These are phyloP conservation scores for Drosophila bipectinata DNA, from an alignment of 1,140 invertebrate genomes.

Conservation along the genomic window DNA sequence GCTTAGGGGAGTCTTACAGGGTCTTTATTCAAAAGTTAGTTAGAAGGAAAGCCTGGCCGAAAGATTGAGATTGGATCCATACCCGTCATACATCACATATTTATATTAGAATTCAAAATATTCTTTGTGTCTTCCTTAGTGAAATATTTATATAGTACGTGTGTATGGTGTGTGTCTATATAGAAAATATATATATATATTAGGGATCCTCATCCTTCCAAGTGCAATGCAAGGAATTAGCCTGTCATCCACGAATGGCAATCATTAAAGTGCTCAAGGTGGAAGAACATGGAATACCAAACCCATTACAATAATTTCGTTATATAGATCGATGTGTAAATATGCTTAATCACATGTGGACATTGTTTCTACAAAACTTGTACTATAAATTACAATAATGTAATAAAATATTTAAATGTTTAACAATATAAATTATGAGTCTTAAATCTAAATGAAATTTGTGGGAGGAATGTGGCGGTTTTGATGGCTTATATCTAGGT, in stretches of 20 bases:
- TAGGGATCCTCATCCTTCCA: conserved; percentile 34
- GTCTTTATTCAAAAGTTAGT: conserved; percentile 47
- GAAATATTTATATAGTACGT: conserved; percentile 34
- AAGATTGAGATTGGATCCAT: conserved; percentile 3
- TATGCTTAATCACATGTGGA: conserved; percentile 56
- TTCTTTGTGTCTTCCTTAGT: conserved; percentile 74
- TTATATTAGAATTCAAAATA: conserved; percentile 40
- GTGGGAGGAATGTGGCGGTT: conserved; percentile 14
- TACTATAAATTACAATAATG: conserved; percentile 48
- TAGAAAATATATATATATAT: conserved; percentile 9
- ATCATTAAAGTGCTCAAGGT: conserved; percentile 41
- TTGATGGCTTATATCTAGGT: conserved; percentile 6
- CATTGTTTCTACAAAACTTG: conserved; percentile 31
- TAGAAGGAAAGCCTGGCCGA: conserved; percentile 13
- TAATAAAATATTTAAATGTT: conserved; percentile 75
- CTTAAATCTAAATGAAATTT: conserved; percentile 34
- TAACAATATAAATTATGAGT: conserved; percentile 47
- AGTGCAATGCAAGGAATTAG: conserved; percentile 78
- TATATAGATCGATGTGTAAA: conserved; percentile 60
- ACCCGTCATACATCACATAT: conserved; percentile 15
- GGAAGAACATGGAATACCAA: conserved; percentile 35
- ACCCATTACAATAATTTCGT: conserved; percentile 52
- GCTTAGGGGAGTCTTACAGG: conserved; percentile 51
- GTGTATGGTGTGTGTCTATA: conserved; percentile 25
- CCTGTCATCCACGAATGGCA: conserved; percentile 52